Base-by-base conservation (phyloP, 2,113 vertebrate genomes). In the Pomatostomus ruficeps region DNA sequence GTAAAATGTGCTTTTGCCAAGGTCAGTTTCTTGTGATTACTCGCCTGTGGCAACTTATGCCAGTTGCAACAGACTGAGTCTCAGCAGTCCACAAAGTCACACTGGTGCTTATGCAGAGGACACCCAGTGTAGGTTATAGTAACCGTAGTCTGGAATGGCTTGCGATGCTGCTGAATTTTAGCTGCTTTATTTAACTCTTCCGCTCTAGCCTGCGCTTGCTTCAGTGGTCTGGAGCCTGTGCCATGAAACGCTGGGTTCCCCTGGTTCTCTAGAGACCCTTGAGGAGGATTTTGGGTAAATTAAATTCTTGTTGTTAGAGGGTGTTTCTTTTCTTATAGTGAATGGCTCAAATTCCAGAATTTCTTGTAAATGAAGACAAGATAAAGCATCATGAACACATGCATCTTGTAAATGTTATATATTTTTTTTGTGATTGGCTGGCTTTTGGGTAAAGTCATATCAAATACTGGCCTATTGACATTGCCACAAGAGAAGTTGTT, bases 21-120 rank as follows among this genome's bases (percentile, higher is more conserved):
- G 98, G 98, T 98, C 97, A 97, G 97, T 96, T 96, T 97, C 96
- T 98, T 95, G 96, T 89, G 96, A 97, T 96, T 96, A 93, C 91
- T 96, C 88, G 96, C 97, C 96, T 88, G 76, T 97, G 97, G 97
- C 97, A 94, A 95, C 87, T 80, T 97, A 95, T 96, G 97, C 97
- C 96, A 97, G 88, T 96, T 96, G 93, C 97, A 97, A 98, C 98
- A 98, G 98, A 98, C 97, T 96, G 98, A 95, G 94, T 97, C 98
- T 97, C 98, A 96, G 98, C 94, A 91, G 98, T 97, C 90, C 67
- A 68, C 93, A 96, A 95, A 97, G 98, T 98, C 97, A 97, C 97
- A 92, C 94, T 86, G 91, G 96, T 95, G 81, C 90, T 76, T 96
- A 94, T 94, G 91, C 49, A 95, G 96, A 96, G 97, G 96, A 96